phyloP scores from a whole-genome alignment of 1,140 invertebrate genomes.

The Acyrthosiphon pisum region DNA sequence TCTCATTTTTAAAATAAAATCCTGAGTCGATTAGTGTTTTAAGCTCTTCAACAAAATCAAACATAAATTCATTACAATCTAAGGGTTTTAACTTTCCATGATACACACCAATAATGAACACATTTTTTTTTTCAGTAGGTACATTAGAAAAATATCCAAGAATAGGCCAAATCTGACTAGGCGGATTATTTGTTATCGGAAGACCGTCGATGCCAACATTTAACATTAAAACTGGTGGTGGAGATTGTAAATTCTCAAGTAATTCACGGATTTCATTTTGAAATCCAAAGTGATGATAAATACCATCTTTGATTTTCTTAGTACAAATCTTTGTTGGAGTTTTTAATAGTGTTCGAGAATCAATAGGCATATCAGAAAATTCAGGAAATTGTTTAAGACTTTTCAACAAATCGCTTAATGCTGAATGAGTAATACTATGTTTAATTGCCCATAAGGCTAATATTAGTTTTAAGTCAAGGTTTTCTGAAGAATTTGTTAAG shows the following conservation, averaged over 20 bases:
- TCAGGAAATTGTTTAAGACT: not conserved
- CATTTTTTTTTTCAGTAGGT: not conserved
- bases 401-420: not conserved
- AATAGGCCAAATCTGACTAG: constrained; percentile 6
- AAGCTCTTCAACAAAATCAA: not conserved
- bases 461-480: too few species aligned
- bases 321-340: too few species aligned
- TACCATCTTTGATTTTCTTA: too few species aligned
- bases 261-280: too few species aligned
- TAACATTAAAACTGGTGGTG: not conserved
- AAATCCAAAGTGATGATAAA: too few species aligned
- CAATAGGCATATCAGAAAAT: not conserved
- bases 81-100: not conserved
- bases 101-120: constrained; percentile 14
- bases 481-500: too few species aligned
- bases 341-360: too few species aligned
- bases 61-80: not conserved
- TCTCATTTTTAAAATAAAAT: not conserved
- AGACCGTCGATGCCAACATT: not conserved
- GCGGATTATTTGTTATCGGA: not conserved
- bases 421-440: not conserved
- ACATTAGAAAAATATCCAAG: constrained; percentile 16
- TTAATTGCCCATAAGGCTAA: not conserved
- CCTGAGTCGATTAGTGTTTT: not conserved
- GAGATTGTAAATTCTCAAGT: not conserved